Evolutionary conservation across 2,113 vertebrate genomes (phyloP).

Genomic region (Laticauda laticaudata): DNA sequence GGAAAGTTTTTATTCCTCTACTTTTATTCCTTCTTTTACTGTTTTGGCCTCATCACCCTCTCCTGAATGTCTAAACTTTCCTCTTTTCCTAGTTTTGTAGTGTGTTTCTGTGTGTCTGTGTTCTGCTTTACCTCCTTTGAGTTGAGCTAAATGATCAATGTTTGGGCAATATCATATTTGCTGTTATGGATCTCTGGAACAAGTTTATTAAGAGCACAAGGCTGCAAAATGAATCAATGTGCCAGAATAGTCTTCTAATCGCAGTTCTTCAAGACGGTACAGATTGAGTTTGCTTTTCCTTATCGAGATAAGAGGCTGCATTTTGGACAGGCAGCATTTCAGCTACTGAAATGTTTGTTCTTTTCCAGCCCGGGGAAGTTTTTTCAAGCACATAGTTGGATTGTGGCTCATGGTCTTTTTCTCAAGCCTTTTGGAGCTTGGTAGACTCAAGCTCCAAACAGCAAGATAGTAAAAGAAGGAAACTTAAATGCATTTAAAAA

Average conservation of each 20-base stretch:
- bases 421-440: neutral
- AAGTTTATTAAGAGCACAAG: conserved; percentile 8
- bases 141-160: neutral
- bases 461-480: neutral
- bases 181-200: neutral
- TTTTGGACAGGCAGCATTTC: neutral
- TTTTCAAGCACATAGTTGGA: neutral
- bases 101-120: neutral
- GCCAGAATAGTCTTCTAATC: conserved; percentile 1
- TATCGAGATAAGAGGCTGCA: neutral
- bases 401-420: neutral
- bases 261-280: neutral
- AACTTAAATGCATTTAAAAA: neutral
- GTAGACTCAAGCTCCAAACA: neutral
- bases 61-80: neutral
- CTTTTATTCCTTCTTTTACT: rapidly evolving
- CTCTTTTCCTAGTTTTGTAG: neutral
- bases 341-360: neutral
- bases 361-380: neutral
- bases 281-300: neutral
- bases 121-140: neutral
- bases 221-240: neutral
- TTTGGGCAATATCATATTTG: neutral
- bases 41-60: neutral
- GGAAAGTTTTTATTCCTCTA: neutral